These are phyloP conservation scores for Eira barbara DNA, from an alignment of 2,113 vertebrate species.

Conservation along the genomic window DNA sequence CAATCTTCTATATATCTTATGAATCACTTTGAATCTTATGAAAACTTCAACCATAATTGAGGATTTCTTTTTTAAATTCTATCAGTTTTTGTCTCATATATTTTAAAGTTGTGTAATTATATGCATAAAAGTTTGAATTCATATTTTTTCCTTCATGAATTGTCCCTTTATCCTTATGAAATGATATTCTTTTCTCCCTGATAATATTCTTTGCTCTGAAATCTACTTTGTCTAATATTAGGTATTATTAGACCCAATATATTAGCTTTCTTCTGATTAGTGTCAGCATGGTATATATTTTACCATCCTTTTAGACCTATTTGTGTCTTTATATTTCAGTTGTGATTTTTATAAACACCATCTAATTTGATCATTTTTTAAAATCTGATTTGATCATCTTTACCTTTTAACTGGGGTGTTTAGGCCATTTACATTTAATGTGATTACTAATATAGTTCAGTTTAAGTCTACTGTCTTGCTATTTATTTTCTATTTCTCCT, in stretches of 20 bases:
- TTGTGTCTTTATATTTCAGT: background rate
- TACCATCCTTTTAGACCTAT: background rate
- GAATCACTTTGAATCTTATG: background rate
- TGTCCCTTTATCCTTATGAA: background rate
- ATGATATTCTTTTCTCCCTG: background rate
- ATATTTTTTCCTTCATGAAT: background rate
- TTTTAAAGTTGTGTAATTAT: background rate
- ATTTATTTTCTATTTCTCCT: background rate
- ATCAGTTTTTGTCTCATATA: background rate
- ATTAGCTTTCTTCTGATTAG: background rate
- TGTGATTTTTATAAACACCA: background rate
- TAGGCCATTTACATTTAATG: background rate
- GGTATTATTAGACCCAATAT: background rate
- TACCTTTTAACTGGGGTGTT: background rate
- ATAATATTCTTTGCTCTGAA: slow-evolving; percentile 1
- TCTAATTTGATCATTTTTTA: background rate
- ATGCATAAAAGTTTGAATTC: background rate
- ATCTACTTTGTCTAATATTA: background rate
- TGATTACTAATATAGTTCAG: background rate
- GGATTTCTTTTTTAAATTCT: background rate
- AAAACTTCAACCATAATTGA: background rate
- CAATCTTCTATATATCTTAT: background rate
- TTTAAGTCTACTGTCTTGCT: background rate
- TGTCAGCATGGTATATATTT: background rate
- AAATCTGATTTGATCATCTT: background rate